These are phyloP conservation scores for Mayetiola destructor DNA, from an alignment of 2,888 invertebrate species.

Conservation along the genomic window DNA sequence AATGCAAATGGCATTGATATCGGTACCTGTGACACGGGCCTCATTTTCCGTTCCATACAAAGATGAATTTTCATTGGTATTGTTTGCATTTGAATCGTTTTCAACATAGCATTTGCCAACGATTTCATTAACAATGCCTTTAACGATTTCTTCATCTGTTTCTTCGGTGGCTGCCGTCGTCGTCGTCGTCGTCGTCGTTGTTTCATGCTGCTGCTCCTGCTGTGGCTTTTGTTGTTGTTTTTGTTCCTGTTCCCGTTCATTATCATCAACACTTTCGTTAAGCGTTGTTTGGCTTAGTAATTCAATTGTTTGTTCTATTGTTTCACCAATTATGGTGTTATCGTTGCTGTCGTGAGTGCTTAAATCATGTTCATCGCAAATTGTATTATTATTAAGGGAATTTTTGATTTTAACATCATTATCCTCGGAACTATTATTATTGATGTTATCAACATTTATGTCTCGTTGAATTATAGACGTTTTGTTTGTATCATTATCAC, in stretches of 20 bases:
- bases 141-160: constrained; percentile 19
- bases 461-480: constrained; percentile 14
- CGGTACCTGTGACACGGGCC: neutral
- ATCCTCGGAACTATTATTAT: constrained; percentile 14
- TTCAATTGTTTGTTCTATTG: neutral
- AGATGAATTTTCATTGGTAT: constrained; percentile 20
- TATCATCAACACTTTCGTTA: constrained; percentile 27
- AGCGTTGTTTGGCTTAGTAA: neutral
- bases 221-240: neutral
- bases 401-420: too few relatives aligned
- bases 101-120: constrained; percentile 18
- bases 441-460: constrained; percentile 20
- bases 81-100: constrained; percentile 20
- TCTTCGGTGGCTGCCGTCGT: constrained; percentile 5
- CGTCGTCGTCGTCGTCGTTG: constrained; percentile 28
- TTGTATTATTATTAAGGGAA: neutral
- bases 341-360: neutral
- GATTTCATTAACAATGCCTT: constrained; percentile 20
- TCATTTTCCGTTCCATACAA: constrained; percentile 13
- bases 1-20: neutral
- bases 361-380: neutral
- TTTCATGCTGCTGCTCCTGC: constrained; percentile 20
- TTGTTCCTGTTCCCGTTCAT: constrained; percentile 32
- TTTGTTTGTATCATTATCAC: constrained; percentile 6
- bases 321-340: neutral